These are phyloP conservation scores for Siniperca undulata DNA, from an alignment of 2,797 vertebrate genomes.

Conservation along the genomic window DNA sequence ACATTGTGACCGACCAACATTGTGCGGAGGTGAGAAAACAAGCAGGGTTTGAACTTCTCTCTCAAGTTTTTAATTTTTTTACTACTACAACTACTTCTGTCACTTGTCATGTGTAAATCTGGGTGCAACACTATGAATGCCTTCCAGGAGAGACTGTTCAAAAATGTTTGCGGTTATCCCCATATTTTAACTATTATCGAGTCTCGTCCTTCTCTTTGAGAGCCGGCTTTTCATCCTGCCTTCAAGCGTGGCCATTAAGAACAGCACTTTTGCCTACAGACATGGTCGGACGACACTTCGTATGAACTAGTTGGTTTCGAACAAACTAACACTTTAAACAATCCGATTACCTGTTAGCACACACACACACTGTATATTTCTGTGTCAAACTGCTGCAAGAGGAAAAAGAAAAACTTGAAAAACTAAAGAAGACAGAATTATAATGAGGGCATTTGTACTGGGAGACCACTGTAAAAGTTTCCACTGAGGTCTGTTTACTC, in stretches of 20 bases:
- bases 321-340: not conserved
- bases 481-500: constrained; percentile 32
- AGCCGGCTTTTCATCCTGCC: not conserved
- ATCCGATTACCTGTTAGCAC: not conserved
- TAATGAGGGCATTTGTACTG: not conserved
- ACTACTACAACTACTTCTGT: no score
- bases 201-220: not conserved
- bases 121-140: no score
- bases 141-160: not conserved
- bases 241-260: no score
- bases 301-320: not conserved
- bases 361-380: not conserved
- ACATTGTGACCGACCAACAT: no score
- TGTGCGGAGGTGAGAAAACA: not conserved
- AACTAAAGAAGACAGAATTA: not conserved
- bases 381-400: not conserved
- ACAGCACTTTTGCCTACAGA: not conserved
- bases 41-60: no score
- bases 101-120: not conserved
- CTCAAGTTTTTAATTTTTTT: no score
- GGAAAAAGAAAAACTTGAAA: not conserved
- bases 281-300: not conserved
- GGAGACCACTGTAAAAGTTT: constrained; percentile 2
- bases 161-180: not conserved
- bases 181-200: not conserved